These are phyloP conservation scores for Caerostris extrusa DNA, from an alignment of 1,140 invertebrate species.

Conservation along the genomic window DNA sequence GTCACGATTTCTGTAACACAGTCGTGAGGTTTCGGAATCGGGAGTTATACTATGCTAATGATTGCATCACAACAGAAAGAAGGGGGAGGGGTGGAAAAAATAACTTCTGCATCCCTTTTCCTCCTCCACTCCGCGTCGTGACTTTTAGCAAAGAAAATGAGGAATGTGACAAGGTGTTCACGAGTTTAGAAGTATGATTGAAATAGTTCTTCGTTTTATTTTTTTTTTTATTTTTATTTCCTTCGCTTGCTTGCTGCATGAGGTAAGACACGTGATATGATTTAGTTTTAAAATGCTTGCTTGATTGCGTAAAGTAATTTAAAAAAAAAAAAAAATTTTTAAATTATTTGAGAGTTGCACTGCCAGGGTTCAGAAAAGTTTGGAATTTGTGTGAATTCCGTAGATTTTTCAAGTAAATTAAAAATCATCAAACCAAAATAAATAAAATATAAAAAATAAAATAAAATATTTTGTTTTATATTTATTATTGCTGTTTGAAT, in stretches of 20 bases:
- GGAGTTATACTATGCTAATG: constrained; percentile 36
- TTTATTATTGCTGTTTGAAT: too few species aligned
- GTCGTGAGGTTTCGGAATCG: constrained; percentile 58
- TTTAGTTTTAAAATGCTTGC: background rate
- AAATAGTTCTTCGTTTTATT: background rate
- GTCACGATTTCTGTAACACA: constrained; percentile 57
- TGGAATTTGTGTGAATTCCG: too few species aligned
- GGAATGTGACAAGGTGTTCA: constrained; percentile 20
- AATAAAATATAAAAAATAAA: too few species aligned
- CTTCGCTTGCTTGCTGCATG: background rate
- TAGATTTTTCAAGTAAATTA: too few species aligned
- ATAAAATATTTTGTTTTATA: too few species aligned
- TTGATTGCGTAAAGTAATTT: background rate
- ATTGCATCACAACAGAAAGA: background rate
- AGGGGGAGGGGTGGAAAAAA: background rate
- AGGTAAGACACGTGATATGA: background rate
- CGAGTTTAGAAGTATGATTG: background rate
- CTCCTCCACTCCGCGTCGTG: constrained; percentile 10
- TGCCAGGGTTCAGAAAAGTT: too few species aligned
- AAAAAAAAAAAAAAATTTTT: background rate
- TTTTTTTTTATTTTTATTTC: background rate
- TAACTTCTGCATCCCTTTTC: too few species aligned
- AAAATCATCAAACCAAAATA: too few species aligned
- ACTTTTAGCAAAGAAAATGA: constrained; percentile 61
- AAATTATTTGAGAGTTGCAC: too few species aligned